Base-by-base conservation (phyloP, 2,797 vertebrate genomes). In the Oreortyx pictus region DNA sequence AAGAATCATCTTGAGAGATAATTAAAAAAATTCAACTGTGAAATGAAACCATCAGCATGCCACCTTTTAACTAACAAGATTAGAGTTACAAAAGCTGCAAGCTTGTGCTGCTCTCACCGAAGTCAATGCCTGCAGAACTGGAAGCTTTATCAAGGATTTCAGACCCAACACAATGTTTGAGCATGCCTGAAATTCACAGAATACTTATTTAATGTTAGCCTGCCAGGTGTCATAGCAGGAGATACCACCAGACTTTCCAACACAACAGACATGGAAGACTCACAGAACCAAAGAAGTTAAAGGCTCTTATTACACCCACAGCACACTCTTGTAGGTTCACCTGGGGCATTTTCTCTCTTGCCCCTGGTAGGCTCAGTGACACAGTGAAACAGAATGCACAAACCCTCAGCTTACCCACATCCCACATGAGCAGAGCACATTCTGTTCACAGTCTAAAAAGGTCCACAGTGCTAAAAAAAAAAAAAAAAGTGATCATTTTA, bases 21-120 rank as follows among this genome's bases (percentile, higher is more conserved):
- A 96, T 95, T 95, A 88, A 90, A 94, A 92, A 96, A 93, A 91
- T 61, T 93, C 93, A 94, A 19, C 91, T 96, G 93, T 94, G 93
- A 97, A 97, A 97, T 95, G 73, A 86, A 95, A 94, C 77, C 92
- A 86, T 65, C 88, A 94, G 88, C 76, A 86, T 87, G 89, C 35
- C 84, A 83, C 93, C 85, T 94, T 94, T 92, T 77, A 94, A 57
- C 70, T 88, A 89, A 85, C 52, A 64, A 83, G 89, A 93, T 86
- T 65, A 86, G 82, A 80, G 78, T n/a, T 66, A 62, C 76, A 68
- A 89, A 92, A 94, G 61, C 90, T 46, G 29, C 16, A 85, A 82
- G 75, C 56, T 76, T 77, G 92, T 16, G 35, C 41, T 77, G 49
- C 39, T 64, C 50, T 86, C 72, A 57, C 49, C 79, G 44, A 14